phyloP scores from a whole-genome alignment of 2,888 invertebrate species.

The Ennomos fuscantarius region DNA sequence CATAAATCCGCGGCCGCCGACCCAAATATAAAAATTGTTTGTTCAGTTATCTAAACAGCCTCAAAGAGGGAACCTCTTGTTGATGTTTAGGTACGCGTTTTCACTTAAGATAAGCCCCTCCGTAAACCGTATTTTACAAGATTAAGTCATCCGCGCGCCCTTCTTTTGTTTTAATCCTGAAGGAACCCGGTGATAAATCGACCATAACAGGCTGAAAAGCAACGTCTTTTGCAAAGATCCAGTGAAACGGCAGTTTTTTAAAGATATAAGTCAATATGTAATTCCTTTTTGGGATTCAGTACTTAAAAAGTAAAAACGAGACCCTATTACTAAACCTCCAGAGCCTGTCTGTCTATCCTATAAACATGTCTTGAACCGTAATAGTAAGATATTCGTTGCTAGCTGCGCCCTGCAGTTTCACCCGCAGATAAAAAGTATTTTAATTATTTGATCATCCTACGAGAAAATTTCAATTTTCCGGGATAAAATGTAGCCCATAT shows the following conservation, averaged over 20 bases:
- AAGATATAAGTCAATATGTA: constrained; percentile 14
- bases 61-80: constrained; percentile 49
- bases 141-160: constrained; percentile 58
- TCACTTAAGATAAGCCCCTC: constrained; percentile 64
- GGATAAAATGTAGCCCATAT: no score
- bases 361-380: no score
- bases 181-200: constrained; percentile 60
- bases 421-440: no score
- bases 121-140: constrained; percentile 62
- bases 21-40: constrained; percentile 43
- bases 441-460: no score
- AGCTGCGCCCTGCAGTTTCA: no score
- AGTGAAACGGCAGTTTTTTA: constrained; percentile 33
- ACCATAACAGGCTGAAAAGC: constrained; percentile 46
- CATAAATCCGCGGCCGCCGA: constrained; percentile 28
- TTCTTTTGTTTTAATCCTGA: constrained; percentile 62
- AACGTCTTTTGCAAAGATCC: constrained; percentile 38
- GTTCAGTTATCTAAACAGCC: constrained; percentile 46
- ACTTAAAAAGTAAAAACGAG: no score
- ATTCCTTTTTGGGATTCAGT: constrained; percentile 1
- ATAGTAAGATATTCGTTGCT: no score
- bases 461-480: no score
- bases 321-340: no score
- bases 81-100: constrained; percentile 62
- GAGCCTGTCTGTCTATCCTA: no score